Percentiles rank a stretch among this genome's conserved stretches.
These are phyloP conservation scores for Elysia crispata DNA, from an alignment of 2,888 invertebrate species.

Conservation along the genomic window DNA sequence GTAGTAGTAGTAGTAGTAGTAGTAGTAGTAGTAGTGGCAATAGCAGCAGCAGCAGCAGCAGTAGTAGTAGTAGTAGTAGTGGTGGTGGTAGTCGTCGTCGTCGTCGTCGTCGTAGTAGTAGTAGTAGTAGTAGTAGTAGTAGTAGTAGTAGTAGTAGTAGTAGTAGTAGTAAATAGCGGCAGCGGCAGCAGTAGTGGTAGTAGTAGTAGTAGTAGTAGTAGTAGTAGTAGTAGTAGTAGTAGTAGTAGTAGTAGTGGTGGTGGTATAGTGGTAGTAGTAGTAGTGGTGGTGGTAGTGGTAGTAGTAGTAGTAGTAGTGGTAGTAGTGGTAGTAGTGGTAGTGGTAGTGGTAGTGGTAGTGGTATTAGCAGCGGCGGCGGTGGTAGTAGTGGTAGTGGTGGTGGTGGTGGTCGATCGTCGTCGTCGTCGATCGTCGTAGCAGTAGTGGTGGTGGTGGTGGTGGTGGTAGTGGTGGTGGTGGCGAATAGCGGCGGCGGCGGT, in stretches of 20 bases:
- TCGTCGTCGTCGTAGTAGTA: no score
- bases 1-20: constrained; percentile 28
- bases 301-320: background rate
- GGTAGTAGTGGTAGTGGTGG: background rate
- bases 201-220: background rate
- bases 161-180: constrained; percentile 34
- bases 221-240: constrained; percentile 1
- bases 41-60: background rate
- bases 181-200: no score
- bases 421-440: background rate
- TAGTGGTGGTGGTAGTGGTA: background rate
- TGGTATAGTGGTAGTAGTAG: no score
- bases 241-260: no score
- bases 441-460: background rate
- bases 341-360: no score
- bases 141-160: constrained; percentile 33
- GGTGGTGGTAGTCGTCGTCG: no score
- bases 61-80: constrained; percentile 19
- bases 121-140: constrained; percentile 30
- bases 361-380: no score
- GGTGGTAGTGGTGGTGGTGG: background rate
- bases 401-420: background rate
- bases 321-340: background rate
- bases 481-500: background rate
- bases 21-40: constrained; percentile 24